Evolutionary conservation across 2,113 vertebrate genomes (phyloP).

Genomic region (Pelvicachromis taeniatus): DNA sequence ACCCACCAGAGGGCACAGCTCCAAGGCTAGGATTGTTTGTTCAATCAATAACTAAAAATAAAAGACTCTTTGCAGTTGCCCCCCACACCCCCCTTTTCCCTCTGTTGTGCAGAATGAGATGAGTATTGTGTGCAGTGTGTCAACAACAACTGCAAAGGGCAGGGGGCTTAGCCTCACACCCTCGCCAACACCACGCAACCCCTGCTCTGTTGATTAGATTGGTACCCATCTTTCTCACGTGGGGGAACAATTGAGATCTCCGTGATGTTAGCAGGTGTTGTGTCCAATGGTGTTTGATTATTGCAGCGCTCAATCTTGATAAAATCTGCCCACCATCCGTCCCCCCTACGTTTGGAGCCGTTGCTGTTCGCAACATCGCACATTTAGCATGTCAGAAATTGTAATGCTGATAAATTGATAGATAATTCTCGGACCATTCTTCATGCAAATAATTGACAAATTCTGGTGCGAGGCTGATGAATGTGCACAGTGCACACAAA

Average conservation of each 20-base stretch:
- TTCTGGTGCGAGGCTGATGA: not conserved
- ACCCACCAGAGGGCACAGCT: conserved; percentile 63
- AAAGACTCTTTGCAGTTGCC: conserved; percentile 65
- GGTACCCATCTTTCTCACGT: conserved; percentile 18
- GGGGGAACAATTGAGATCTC: conserved; percentile 35
- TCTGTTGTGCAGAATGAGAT: conserved; percentile 10
- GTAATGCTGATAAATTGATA: conserved; percentile 50
- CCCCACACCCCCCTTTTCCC: conserved; percentile 32
- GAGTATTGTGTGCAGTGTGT: conserved; percentile 58
- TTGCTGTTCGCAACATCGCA: conserved; percentile 23
- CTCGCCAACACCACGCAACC: not conserved
- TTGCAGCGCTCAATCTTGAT: conserved; percentile 64
- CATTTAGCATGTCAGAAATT: conserved; percentile 54
- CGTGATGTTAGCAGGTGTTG: conserved; percentile 59
- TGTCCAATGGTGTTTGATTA: conserved; percentile 53
- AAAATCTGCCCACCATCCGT: conserved; percentile 5
- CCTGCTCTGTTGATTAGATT: conserved; percentile 19
- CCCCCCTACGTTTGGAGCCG: conserved; percentile 9
- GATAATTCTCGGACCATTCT: conserved; percentile 42
- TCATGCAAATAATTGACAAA: conserved; percentile 55
- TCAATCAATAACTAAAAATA: conserved; percentile 79
- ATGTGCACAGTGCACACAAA: not conserved
- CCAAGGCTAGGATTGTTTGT: conserved; percentile 67
- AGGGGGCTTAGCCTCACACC: not conserved
- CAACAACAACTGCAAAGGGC: conserved; percentile 51